Percentiles rank a stretch among this genome's conserved stretches.
Evolutionary conservation across 2,888 invertebrate species (phyloP).

Genomic region (Thyatira batis): DNA sequence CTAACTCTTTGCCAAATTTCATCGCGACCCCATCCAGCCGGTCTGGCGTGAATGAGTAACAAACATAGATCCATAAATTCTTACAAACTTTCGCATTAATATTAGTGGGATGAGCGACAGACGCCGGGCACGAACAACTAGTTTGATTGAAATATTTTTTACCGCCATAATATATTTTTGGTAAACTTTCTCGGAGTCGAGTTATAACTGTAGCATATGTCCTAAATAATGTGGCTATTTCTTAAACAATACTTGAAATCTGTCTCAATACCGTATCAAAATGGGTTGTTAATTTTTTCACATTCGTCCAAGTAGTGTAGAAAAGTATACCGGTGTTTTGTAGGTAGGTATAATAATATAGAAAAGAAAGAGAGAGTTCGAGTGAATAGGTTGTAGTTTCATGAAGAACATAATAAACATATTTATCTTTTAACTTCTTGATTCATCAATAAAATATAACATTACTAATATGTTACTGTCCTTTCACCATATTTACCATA

Average conservation of each 20-base stretch:
- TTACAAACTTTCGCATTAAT: no score
- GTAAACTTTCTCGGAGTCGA: not conserved
- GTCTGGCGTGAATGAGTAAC: no score
- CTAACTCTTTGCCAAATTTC: no score
- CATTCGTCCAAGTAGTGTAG: not conserved
- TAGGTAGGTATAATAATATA: no score
- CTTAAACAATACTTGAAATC: not conserved
- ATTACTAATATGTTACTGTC: not conserved
- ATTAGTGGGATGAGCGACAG: no score
- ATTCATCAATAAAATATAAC: not conserved
- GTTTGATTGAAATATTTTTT: no score
- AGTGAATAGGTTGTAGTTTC: not conserved
- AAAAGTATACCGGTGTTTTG: no score
- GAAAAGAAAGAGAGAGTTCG: no score
- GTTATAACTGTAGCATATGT: not conserved
- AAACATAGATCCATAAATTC: no score
- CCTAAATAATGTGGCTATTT: not conserved
- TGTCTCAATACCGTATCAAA: constrained; percentile 3
- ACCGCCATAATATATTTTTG: not conserved
- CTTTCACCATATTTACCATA: not conserved
- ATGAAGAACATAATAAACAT: not conserved
- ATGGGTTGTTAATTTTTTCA: not conserved
- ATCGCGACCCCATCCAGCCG: no score
- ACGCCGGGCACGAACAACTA: no score
- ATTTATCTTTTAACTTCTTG: not conserved